Base-by-base conservation (phyloP, 2,113 vertebrate species). In the Ceuthmochares aereus region DNA sequence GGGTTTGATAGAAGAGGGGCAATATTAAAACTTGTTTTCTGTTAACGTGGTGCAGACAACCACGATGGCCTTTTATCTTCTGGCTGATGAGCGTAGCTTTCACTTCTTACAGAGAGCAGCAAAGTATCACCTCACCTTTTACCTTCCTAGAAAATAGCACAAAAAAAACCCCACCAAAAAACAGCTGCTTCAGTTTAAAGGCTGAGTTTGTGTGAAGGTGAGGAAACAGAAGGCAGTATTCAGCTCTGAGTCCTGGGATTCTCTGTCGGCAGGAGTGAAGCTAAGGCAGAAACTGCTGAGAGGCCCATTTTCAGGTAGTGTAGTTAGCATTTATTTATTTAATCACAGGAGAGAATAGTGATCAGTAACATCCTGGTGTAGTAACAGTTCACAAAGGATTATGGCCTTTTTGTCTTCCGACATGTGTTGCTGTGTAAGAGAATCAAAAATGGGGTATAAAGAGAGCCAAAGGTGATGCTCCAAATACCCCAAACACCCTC, bases 241-340 rank as follows among this genome's bases (percentile, higher is more conserved):
- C 54, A 51, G 30, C 34, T 60, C 14, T 0, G 0, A 26, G 13
- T 45, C 23, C 32, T 0, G 4, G 45, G 37, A 7, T 47, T 77
- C 27, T 64, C 4, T 47, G 54, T 10, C 25, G 42, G 36, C 15
- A 40, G 15, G 29, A 19, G n/a, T 4, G n/a, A 74, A 40, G 22
- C 18, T 63, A 22, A 47, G 40, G 49, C 62, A 58, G 66, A 34
- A 56, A 32, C 27, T 45, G 42, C 36, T 3, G 6, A 42, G 55
- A 21, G 11, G 8, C 22, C 47, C 26, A 7, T 64, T 63, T 78
- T 51, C 47, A 27, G 42, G 12, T 22, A 32, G 10, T 9, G 5
- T 58, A 52, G 25, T 59, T 42, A 59, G n/a, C 17, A n/a, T 60
- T 59, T 47, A 47, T 40, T 21, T 36, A 58, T 34, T 64, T 86